A percentile compares a stretch with the other conserved stretches of the same genome.
phyloP scores from a whole-genome alignment of 2,113 vertebrate genomes.

The Xiphias gladius region DNA sequence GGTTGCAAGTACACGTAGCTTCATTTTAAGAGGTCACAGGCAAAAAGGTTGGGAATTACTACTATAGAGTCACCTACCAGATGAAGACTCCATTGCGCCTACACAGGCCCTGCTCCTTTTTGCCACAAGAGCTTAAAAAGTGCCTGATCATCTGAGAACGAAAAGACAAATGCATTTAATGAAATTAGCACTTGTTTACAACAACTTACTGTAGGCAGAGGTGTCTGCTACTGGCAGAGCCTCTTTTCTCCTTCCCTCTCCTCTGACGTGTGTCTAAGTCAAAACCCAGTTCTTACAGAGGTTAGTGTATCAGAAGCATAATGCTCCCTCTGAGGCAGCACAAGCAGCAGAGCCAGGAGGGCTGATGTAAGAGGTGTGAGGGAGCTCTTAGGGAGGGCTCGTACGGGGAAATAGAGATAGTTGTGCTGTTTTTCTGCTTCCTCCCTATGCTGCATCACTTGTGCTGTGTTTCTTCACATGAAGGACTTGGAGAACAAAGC shows the following conservation, averaged over 20 bases:
- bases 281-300: constrained; percentile 11
- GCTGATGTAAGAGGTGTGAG: neutral
- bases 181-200: neutral
- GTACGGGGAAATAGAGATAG: neutral
- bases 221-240: neutral
- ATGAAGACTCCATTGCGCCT: neutral
- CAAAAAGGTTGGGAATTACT: neutral
- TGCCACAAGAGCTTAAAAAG: neutral
- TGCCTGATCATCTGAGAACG: neutral
- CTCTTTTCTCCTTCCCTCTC: constrained; percentile 10
- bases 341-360: constrained; percentile 7
- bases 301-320: constrained; percentile 13
- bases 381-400: neutral
- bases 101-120: neutral
- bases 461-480: constrained; percentile 22
- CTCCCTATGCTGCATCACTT: constrained; percentile 22
- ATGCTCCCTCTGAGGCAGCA: constrained; percentile 15
- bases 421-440: neutral
- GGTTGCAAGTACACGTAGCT: neutral
- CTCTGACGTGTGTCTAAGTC: constrained; percentile 23
- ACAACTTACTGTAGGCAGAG: neutral
- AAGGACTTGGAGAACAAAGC: constrained; percentile 24
- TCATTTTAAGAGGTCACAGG: neutral
- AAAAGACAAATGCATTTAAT: constrained; percentile 11
- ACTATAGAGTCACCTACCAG: neutral